Evolutionary conservation across 2,888 invertebrate genomes (phyloP), one percentile per base, ranked within the genome.

Genomic region (Melipona beecheii): DNA sequence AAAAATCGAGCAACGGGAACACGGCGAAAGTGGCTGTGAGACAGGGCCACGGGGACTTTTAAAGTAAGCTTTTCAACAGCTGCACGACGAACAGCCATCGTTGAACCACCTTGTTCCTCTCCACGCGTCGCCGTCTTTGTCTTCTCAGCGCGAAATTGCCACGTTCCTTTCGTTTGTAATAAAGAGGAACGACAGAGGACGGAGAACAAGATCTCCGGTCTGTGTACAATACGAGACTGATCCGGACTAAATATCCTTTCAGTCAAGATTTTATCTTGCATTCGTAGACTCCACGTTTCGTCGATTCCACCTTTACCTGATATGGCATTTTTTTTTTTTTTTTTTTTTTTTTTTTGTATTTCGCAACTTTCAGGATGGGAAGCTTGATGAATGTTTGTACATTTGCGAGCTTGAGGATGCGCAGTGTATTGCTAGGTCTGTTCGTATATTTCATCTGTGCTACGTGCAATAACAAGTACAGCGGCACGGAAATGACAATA

Each of bases 1-100:
- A 66, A 64, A n/a, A 68, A 68, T 64, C 68, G 65, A 75, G 65
- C 56, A 71, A 83, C 31, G 54, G 27, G n/a, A 36, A 49, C n/a
- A 21, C 15, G 17, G 19, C 21, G 21, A 62, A 75, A 80, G 75
- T 74, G 66, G 80, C 75, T 43, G 50, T 31, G 54, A 50, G 50
- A 56, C 82, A 62, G 27, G 65, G 43, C 70, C 70, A 74, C 24
- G 19, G 74, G 58, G 71, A 82, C 21, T 66, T 72, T 80, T 75
- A 75, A 82, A 82, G 65, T 71, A 60, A 80, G 75, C 81, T 80
- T 75, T 60, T n/a, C 62, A 31, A 27, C 66, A 21, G 36, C 71
- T 72, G 31, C 24, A 69, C 78, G 70, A 71, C 36, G 43, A 58
- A 27, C 58, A 74, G 27, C 68, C 50, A 60, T 72, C 66, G 60